Evolutionary conservation across 2,113 vertebrate species (phyloP).

Genomic region (Sterna hirundo): DNA sequence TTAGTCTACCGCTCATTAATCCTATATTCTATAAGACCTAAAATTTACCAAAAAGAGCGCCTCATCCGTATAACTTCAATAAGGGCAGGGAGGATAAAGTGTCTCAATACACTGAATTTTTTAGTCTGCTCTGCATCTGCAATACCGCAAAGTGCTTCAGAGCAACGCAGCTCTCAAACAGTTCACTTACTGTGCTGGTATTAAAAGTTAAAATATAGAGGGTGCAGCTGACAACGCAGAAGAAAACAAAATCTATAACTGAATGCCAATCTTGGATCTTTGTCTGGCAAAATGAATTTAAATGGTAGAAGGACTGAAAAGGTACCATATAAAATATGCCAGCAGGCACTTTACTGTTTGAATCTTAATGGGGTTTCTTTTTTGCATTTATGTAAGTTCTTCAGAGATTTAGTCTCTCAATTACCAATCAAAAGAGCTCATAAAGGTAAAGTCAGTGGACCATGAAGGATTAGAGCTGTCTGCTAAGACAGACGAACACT

Average conservation of each 20-base stretch:
- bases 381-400: constrained; percentile 65
- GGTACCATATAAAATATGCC: constrained; percentile 37
- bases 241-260: constrained; percentile 47
- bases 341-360: constrained; percentile 42
- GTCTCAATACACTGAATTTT: not conserved
- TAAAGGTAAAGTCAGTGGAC: constrained; percentile 48
- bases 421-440: constrained; percentile 72
- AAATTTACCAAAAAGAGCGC: not conserved
- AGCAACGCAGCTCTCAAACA: not conserved
- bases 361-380: constrained; percentile 53
- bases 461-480: constrained; percentile 61
- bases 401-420: constrained; percentile 73
- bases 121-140: not conserved
- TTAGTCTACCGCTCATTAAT: not conserved
- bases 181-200: not conserved
- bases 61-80: not conserved
- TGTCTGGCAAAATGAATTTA: constrained; percentile 49
- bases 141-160: not conserved
- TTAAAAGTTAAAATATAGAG: constrained; percentile 51
- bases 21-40: not conserved
- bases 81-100: not conserved
- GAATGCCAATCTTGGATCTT: constrained; percentile 31
- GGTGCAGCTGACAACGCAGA: not conserved
- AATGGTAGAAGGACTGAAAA: constrained; percentile 15
- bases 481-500: constrained; percentile 42